Evolutionary conservation across 2,888 invertebrate species (phyloP).

Genomic region (Leucania comma): DNA sequence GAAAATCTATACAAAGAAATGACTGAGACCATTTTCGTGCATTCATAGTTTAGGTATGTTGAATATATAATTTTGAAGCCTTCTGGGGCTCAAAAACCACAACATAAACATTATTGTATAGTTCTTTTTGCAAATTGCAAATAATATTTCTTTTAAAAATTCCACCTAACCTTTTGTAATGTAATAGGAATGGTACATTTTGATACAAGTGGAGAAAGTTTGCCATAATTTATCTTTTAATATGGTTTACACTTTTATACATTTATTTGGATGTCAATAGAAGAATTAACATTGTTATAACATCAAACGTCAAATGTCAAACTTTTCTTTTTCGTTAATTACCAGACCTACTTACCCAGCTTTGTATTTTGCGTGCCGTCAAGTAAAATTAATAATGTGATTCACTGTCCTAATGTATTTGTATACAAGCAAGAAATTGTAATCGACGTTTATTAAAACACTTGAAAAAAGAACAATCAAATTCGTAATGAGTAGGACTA

Average conservation of each 20-base stretch:
- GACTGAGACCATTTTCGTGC: no score
- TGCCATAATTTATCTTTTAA: no score
- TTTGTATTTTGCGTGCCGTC: not conserved
- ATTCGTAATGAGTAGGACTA: slow-evolving; percentile 15
- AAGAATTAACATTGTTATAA: not conserved
- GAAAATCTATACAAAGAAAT: no score
- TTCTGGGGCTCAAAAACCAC: no score
- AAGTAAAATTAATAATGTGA: slow-evolving; percentile 5
- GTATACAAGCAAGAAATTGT: not conserved
- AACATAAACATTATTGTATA: no score
- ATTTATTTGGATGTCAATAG: not conserved
- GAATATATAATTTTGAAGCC: no score
- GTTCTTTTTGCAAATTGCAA: no score
- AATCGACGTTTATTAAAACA: not conserved
- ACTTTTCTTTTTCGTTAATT: slow-evolving; percentile 6
- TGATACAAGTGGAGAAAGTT: no score
- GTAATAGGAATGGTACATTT: no score
- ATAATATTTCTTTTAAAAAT: no score
- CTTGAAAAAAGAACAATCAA: slow-evolving; percentile 24
- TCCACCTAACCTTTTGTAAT: no score
- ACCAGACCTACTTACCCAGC: not conserved
- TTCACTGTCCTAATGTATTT: not conserved
- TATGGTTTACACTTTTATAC: not conserved
- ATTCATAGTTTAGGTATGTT: no score
- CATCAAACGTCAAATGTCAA: not conserved